Evolutionary conservation across 2,113 vertebrate genomes (phyloP).

Genomic region (Nycticorax nycticorax): DNA sequence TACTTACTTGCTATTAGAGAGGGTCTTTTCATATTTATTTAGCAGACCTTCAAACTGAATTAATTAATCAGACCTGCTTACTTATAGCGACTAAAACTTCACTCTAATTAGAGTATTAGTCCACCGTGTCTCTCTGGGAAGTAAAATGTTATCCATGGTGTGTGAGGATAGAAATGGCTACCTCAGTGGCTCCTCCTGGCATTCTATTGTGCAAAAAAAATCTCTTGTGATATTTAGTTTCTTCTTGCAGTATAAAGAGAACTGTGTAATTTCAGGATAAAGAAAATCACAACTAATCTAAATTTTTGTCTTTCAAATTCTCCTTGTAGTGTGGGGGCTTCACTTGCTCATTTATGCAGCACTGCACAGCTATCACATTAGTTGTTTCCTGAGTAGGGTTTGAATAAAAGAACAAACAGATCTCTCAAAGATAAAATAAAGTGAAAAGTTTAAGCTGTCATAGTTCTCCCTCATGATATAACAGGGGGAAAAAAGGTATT

Average conservation of each 20-base stretch:
- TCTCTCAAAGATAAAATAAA: not conserved
- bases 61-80: not conserved
- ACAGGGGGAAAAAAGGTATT: not conserved
- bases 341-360: not conserved
- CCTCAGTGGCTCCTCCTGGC: not conserved
- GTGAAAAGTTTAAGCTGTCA: not conserved
- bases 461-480: not conserved
- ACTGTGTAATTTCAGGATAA: not conserved
- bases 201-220: not conserved
- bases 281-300: not conserved
- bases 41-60: not conserved
- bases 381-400: not conserved
- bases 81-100: not conserved
- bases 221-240: not conserved
- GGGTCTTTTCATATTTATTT: not conserved
- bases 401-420: not conserved
- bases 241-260: not conserved
- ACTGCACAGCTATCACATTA: not conserved
- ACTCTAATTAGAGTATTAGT: not conserved
- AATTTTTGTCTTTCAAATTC: not conserved
- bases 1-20: not conserved
- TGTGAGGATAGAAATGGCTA: not conserved
- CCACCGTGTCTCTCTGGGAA: not conserved
- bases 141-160: not conserved
- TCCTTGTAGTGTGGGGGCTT: not conserved